These are phyloP conservation scores for Pycnonotus jocosus DNA, from an alignment of 2,113 vertebrate genomes.

Conservation along the genomic window DNA sequence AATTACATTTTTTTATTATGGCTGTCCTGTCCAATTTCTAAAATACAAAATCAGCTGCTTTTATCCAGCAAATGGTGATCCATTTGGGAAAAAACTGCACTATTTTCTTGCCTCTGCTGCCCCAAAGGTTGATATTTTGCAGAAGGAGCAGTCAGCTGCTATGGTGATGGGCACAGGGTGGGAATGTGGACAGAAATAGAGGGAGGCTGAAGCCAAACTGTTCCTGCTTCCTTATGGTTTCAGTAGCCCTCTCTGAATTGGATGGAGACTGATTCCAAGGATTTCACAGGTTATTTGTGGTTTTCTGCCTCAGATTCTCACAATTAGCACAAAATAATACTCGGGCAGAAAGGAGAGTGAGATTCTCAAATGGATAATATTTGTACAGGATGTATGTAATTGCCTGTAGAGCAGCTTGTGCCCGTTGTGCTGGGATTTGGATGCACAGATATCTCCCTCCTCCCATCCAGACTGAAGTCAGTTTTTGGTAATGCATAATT, in stretches of 20 bases:
- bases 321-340: neutral
- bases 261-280: neutral
- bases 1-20: neutral
- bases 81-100: accelerated
- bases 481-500: conserved; percentile 35
- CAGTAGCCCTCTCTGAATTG: neutral
- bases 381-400: neutral
- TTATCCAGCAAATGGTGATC: neutral
- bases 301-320: neutral
- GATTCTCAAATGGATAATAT: neutral
- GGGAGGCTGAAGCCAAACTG: neutral
- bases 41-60: neutral
- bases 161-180: conserved; percentile 4
- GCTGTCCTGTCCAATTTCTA: neutral
- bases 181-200: neutral
- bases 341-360: neutral
- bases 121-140: neutral
- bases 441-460: neutral
- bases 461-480: neutral
- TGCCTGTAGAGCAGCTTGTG: neutral
- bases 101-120: neutral
- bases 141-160: conserved; percentile 12
- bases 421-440: neutral
- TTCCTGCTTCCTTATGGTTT: neutral
- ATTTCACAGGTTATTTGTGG: neutral